These are phyloP conservation scores for Ailurus styani DNA, from an alignment of 2,113 vertebrate genomes.

Conservation along the genomic window DNA sequence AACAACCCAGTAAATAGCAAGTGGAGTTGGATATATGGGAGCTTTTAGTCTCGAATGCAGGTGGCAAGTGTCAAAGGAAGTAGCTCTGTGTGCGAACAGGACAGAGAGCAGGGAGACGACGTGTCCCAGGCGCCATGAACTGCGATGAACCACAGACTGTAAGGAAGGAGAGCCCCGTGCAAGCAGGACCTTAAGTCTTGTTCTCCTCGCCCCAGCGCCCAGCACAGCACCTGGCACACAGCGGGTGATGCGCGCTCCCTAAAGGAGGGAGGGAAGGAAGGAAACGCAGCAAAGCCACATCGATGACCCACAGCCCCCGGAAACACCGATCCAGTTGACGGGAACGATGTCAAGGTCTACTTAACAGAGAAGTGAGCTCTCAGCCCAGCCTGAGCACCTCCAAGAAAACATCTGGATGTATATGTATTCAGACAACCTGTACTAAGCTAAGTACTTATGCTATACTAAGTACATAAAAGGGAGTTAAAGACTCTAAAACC, in stretches of 20 bases:
- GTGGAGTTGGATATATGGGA: neutral
- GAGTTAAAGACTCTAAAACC: neutral
- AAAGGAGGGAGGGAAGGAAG: neutral
- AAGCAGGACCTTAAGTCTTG: neutral
- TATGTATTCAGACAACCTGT: neutral
- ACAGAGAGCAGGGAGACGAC: neutral
- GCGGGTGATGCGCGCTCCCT: neutral
- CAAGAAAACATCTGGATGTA: neutral
- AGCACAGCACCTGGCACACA: neutral
- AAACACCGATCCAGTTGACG: neutral
- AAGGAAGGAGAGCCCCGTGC: neutral
- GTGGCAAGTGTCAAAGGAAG: neutral
- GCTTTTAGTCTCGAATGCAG: neutral
- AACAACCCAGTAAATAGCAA: conserved; percentile 2
- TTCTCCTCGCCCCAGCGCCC: neutral
- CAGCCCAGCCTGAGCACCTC: neutral
- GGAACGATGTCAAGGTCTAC: neutral
- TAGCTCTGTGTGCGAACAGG: neutral
- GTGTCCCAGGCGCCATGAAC: neutral
- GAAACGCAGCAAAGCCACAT: accelerated
- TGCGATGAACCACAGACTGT: neutral
- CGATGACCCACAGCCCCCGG: neutral
- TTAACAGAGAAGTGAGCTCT: neutral
- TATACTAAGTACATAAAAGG: neutral
- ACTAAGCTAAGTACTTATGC: neutral